Percentiles rank a stretch among this genome's conserved stretches.
Conservation (phyloP, 2,797 vertebrate species). For the Parambassis ranga region DNA sequence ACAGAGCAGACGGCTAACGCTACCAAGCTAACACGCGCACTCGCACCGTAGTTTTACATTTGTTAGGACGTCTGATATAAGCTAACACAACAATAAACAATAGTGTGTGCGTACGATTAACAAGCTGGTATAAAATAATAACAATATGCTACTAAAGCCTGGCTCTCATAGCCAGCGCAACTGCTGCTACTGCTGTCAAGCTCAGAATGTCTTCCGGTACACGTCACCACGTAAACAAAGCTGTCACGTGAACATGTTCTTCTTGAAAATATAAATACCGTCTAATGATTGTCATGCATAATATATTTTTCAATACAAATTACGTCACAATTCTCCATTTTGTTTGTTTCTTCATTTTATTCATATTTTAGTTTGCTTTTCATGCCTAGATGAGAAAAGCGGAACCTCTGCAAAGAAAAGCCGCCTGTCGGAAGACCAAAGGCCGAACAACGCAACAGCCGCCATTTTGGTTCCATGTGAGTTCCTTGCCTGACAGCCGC, state of each 20-base stretch:
- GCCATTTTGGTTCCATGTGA: constrained; percentile 59
- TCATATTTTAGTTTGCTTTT: too few species aligned
- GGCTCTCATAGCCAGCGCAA: not conserved
- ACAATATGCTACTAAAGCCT: not conserved
- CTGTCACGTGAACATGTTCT: constrained; percentile 44
- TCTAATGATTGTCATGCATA: too few species aligned
- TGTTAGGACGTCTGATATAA: not conserved
- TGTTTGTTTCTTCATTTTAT: too few species aligned
- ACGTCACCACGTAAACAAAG: constrained; percentile 71
- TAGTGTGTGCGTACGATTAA: accelerated
- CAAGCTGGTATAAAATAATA: not conserved
- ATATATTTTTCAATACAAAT: too few species aligned
- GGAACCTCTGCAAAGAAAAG: too few species aligned
- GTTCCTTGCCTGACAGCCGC: accelerated
- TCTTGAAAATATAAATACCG: not conserved
- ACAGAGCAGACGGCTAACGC: constrained; percentile 5
- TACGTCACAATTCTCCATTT: too few species aligned
- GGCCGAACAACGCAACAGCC: too few species aligned
- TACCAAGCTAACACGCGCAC: too few species aligned
- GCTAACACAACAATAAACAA: not conserved
- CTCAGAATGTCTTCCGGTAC: constrained; percentile 42
- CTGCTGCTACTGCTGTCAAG: not conserved
- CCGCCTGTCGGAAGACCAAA: too few species aligned
- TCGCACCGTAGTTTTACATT: too few species aligned
- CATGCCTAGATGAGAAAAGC: too few species aligned